Base-by-base conservation (phyloP, 2,113 vertebrate species). In the Ophthalmolycus amberensis region DNA sequence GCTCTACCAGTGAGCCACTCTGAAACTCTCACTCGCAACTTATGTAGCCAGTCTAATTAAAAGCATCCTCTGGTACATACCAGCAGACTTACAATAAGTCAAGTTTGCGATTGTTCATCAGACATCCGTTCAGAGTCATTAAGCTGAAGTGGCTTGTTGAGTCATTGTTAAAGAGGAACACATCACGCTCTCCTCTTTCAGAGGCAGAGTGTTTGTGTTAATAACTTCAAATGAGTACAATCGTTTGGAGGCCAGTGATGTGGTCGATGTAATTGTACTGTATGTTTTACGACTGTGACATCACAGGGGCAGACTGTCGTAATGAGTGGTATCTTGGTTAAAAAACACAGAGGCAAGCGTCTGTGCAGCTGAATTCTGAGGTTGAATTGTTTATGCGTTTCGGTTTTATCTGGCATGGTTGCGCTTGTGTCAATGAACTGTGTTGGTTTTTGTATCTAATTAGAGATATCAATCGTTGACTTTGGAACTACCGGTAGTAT, bases 361-460 rank as follows among this genome's bases (percentile, higher is more conserved):
- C 74, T 25, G 8, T 80, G 65, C 70, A 73, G 29, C 68, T 79
- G 60, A 74, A 76, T 69, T 69, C 50, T 80, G 67, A 85, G 66
- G 77, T 66, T 75, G 22, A 60, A 32, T 37, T 70, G 58, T 76
- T 82, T 54, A 40, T 81, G 52, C 5, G 20, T 75, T 82, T 67
- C 67, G 34, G 34, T 77, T 71, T 76, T 40, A 8, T 88, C 66
- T 81, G 88, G 70, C 56, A 50, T 52, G 44, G 63, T 64, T 66
- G 34, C 38, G 79, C 59, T 52, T 82, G 59, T 32, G 75, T 78
- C 59, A 69, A 62, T 84, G 65, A 78, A 68, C 71, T 62, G 27
- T 77, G 67, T 88, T 89, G 82, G 78, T 84, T 67, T 81, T 81
- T 68, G 71, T 79, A 20, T 29, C 59, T 71, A 54, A 74, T 85